phyloP scores from a whole-genome alignment of 2,888 invertebrate species.

The Apomyelois bistriatella region DNA sequence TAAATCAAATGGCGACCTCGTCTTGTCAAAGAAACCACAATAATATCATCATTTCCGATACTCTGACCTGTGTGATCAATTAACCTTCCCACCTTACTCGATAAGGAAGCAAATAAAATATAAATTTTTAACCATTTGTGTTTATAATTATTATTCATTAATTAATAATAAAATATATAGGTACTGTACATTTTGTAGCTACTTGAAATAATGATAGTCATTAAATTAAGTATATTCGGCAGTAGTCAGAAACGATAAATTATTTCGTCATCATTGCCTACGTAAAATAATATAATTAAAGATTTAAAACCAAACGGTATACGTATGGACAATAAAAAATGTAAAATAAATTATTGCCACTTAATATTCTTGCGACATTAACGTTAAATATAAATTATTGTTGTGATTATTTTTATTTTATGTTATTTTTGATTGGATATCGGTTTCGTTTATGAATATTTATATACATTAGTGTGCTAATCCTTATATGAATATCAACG shows the following conservation, averaged over 20 bases:
- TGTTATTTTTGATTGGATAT: constrained; percentile 15
- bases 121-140: too few species aligned
- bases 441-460: constrained; percentile 26
- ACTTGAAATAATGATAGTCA: background rate
- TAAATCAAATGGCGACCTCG: too few species aligned
- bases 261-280: constrained; percentile 7
- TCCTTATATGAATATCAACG: too few species aligned
- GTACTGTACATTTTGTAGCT: background rate
- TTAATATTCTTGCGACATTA: constrained; percentile 9
- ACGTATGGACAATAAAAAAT: constrained; percentile 25
- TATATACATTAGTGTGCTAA: constrained; percentile 20
- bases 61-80: too few species aligned
- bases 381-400: constrained; percentile 27
- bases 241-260: background rate
- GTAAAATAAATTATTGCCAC: constrained; percentile 35
- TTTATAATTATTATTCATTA: background rate
- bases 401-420: constrained; percentile 5
- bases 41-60: too few species aligned
- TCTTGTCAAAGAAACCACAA: too few species aligned
- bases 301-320: constrained; percentile 8
- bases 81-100: too few species aligned
- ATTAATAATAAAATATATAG: background rate
- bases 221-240: background rate
- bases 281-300: constrained; percentile 13
- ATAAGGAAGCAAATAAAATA: too few species aligned